Base-by-base conservation (phyloP, 64 coral and sea anemone species). In the Porites lutea region DNA sequence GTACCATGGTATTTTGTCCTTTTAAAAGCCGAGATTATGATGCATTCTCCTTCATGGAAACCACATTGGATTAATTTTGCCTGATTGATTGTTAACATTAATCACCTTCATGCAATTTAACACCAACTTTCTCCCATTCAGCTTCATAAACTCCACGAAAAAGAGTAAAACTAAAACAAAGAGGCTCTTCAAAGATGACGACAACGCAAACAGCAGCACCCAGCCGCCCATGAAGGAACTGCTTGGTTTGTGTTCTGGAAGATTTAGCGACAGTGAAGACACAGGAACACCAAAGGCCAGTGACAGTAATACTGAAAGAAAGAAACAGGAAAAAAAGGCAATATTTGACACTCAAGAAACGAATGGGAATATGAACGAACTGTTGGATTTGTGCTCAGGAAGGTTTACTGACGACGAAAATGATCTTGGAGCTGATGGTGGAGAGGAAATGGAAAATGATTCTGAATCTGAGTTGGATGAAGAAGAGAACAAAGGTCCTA, bases 201-300 rank as follows among this genome's bases (percentile, higher is more conserved):
- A 75, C 9, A 6, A 57, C 54, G 52, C 69, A 14, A 22, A 68
- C 18, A 51, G 47, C 4, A 53, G 48, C 63, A 51, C 63, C 19
- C 81, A 84, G 81, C 81, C 61, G 51, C 75, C 74, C 15, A 96
- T 99, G 97, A 89, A 93, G 12, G 97, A 99, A 16, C 88, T 99
- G 63, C 88, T 99, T 48, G 94, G 97, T 2, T 86, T 99, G 44
- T 99, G 97, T 20, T 99, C 97, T 46, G 96, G 96, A 92, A 87
- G 74, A 73, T 90, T 90, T 43, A 90, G 86, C 45, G 71, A 80
- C 46, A 72, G 52, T n/a, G 76, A 81, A 70, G 88, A 90, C 27
- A 71, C 63, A 2, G 47, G 51, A 20, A 13, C 81, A 51, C 8
- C 47, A 0, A 66, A 84, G 48, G 69, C 51, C 18, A 48, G 6